Conservation (phyloP, 1,140 invertebrate species). For the Caerostris extrusa region DNA sequence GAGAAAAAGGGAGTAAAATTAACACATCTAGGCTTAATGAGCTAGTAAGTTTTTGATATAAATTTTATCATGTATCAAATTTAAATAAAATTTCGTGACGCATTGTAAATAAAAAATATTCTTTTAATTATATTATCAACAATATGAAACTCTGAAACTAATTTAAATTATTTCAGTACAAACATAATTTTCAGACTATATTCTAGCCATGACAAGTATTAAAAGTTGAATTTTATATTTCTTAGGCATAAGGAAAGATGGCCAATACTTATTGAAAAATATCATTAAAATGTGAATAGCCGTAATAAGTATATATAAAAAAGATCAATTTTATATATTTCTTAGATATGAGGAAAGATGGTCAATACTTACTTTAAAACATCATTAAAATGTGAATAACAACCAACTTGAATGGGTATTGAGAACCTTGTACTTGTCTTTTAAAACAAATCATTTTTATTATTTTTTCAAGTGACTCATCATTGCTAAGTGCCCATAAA, state of each 20-base stretch:
- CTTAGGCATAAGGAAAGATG: too few species aligned
- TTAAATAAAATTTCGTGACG: too few species aligned
- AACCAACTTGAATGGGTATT: not conserved
- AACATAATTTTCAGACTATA: too few species aligned
- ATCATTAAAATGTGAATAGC: not conserved
- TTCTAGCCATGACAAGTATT: not conserved
- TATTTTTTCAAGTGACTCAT: not conserved
- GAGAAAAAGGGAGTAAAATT: constrained; percentile 7
- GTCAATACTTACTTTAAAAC: not conserved
- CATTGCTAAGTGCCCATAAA: not conserved
- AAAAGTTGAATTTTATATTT: too few species aligned
- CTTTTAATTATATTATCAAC: too few species aligned
- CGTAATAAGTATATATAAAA: too few species aligned
- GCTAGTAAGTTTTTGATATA: not conserved
- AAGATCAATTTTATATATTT: too few species aligned
- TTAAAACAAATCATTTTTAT: constrained; percentile 27
- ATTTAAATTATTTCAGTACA: too few species aligned
- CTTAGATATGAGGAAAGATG: not conserved
- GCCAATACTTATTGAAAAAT: not conserved
- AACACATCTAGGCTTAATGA: constrained; percentile 30
- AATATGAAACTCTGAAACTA: too few species aligned
- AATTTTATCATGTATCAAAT: too few species aligned
- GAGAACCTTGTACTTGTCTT: not conserved
- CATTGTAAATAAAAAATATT: too few species aligned
- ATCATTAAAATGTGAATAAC: not conserved